A percentile compares a stretch with the other conserved stretches of the same genome.
Evolutionary conservation across 2,888 invertebrate species (phyloP).

Genomic region (Sicus ferrugineus): DNA sequence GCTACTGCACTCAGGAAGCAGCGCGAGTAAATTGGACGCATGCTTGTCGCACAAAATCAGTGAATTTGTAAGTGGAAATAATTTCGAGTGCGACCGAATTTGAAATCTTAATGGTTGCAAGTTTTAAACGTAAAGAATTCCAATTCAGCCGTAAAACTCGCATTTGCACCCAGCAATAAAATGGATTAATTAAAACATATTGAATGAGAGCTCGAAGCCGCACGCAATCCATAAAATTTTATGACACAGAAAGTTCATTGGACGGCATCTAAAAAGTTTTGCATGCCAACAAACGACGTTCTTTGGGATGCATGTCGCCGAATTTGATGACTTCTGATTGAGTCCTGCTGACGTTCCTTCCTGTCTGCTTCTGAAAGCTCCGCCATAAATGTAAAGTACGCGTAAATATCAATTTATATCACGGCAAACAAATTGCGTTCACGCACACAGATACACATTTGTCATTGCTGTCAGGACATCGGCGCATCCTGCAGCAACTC

Average conservation of each 20-base stretch:
- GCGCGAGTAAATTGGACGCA: not conserved
- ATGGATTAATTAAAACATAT: slow-evolving; percentile 13
- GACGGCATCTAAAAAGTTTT: too few species aligned
- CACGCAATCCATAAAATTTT: slow-evolving; percentile 26
- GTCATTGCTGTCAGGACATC: not conserved
- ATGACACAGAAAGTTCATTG: slow-evolving; percentile 7
- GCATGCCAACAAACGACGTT: not conserved
- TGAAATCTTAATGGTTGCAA: not conserved
- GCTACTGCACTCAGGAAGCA: slow-evolving; percentile 14
- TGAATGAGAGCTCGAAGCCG: not conserved
- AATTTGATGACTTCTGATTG: slow-evolving; percentile 13
- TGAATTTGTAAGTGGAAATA: not conserved
- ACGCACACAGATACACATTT: not conserved
- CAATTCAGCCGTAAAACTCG: not conserved
- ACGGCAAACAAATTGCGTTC: slow-evolving; percentile 38
- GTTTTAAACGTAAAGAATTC: not conserved
- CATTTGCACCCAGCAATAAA: not conserved
- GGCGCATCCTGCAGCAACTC: not conserved
- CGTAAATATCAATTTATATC: slow-evolving; percentile 46
- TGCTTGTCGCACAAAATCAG: not conserved
- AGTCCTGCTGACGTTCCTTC: not conserved
- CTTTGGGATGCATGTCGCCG: slow-evolving; percentile 1
- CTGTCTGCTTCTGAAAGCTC: not conserved
- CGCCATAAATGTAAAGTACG: slow-evolving; percentile 34
- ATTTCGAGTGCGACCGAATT: not conserved